Base-by-base conservation (phyloP, 2,113 vertebrate species). In the Pseudorhombus dupliciocellatus region DNA sequence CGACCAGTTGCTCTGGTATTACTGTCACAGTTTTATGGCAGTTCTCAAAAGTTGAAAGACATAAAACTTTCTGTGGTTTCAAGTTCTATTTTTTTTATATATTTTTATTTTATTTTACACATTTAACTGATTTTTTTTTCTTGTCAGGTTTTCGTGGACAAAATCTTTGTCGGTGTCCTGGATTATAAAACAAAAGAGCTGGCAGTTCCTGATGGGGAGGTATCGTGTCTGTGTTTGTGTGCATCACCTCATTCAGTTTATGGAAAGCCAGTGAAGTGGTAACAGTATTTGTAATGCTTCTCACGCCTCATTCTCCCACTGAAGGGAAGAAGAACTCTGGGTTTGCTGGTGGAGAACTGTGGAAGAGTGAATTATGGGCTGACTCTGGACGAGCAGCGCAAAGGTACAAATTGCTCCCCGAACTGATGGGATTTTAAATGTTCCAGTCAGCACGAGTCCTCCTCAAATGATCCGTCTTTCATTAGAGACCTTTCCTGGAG, bases 311-410 rank as follows among this genome's bases (percentile, higher is more conserved):
- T 82, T 62, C 72, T 50, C 62, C 30, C 30, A 18, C 37, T 67
- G 8, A 86, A 98, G 96, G 96, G 92, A 24, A 92, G 93, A 79
- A 92, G 94, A 58, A 91, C 91, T 56, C 89, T 99, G 52, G 92
- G 95, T 68, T 90, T 98, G 31, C 79, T 98, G 78, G 96, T 97
- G 48, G 97, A 98, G 86, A 96, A 97, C 87, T 84, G 94, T 0
- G 97, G 96, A 48, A 91, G 96, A 4, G 95, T 95, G 73, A 96
- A 96, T 87, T 96, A 94, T 0, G 95, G 96, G 20, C 79, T 80
- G 31, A 86, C 83, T 0, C 82, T 97, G 64, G 94, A 97, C 24
- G 84, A 94, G 4, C 95, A 98, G 83, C 94, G 93, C 66, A 98
- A 97, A 97, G 97, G 97, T 96, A 86, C 61, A 44, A 51, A 61